Evolutionary conservation across 35 echinoderm and acorn worm species (phyloP).

Genomic region (Heliocidaris tuberculata): DNA sequence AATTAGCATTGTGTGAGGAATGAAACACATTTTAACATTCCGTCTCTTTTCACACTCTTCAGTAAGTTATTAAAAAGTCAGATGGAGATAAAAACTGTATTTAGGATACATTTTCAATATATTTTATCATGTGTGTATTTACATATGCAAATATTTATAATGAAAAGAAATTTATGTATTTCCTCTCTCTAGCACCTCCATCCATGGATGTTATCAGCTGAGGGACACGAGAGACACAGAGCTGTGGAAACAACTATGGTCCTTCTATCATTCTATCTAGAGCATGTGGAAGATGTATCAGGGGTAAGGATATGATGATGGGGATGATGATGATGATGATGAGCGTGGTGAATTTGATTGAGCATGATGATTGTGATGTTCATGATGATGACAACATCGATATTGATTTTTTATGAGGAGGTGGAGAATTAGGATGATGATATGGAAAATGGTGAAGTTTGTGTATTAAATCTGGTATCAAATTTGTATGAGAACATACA

Average conservation of each 20-base stretch:
- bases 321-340: background rate
- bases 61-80: no score
- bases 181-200: slow-evolving; percentile 72
- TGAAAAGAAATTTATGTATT: background rate
- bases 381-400: no score
- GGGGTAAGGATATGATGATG: slow-evolving; percentile 49
- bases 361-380: no score
- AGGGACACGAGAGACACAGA: slow-evolving; percentile 83
- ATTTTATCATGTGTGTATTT: no score
- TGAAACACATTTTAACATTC: no score
- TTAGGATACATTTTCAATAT: no score
- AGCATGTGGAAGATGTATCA: slow-evolving; percentile 59
- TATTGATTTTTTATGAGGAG: background rate
- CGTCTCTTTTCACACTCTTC: no score
- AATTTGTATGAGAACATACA: no score
- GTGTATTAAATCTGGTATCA: background rate
- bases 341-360: no score
- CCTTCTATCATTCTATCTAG: slow-evolving; percentile 70
- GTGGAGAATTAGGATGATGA: background rate
- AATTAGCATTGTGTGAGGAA: no score
- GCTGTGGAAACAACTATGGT: slow-evolving; percentile 50
- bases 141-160: no score
- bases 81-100: no score
- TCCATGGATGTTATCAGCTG: slow-evolving; percentile 72
- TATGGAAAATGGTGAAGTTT: background rate